These are phyloP conservation scores for Drosophila parthenogenetica DNA, from an alignment of 2,888 invertebrate species.

Conservation along the genomic window DNA sequence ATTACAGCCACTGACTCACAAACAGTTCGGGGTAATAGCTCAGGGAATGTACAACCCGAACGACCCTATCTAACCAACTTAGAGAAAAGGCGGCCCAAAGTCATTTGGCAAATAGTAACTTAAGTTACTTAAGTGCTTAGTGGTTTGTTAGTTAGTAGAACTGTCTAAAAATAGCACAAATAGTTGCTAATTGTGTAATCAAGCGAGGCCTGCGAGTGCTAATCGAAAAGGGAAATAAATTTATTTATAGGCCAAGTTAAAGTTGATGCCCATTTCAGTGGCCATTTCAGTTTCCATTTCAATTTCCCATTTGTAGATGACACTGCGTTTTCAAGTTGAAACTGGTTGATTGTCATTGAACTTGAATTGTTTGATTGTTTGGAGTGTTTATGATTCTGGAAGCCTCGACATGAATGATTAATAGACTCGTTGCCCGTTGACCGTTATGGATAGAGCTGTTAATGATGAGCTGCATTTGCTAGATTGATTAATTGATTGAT, in stretches of 20 bases:
- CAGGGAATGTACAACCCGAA: constrained; percentile 11
- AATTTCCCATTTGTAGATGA: constrained; percentile 16
- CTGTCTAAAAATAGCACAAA: constrained; percentile 27
- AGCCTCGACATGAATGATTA: constrained; percentile 41
- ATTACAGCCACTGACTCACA: constrained; percentile 31
- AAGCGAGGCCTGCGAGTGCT: not conserved
- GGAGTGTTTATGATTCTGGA: constrained; percentile 5
- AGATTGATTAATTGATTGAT: constrained; percentile 22
- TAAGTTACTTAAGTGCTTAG: not conserved
- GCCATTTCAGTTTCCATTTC: constrained; percentile 39
- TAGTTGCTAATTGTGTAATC: constrained; percentile 5
- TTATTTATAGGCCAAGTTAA: constrained; percentile 12
- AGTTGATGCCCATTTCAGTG: constrained; percentile 23
- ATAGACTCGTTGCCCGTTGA: constrained; percentile 28
- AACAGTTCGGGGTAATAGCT: constrained; percentile 13
- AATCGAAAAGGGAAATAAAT: constrained; percentile 21
- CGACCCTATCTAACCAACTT: constrained; percentile 4
- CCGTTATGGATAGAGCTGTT: constrained; percentile 52
- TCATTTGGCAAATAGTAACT: constrained; percentile 4
- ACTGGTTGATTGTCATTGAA: constrained; percentile 43
- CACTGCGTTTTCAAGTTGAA: constrained; percentile 34
- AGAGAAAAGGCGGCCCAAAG: constrained; percentile 1
- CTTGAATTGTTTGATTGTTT: constrained; percentile 36
- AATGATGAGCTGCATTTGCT: constrained; percentile 43
- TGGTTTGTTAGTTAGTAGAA: not conserved